These are phyloP conservation scores for Gallinago undulata DNA, from an alignment of 2,113 vertebrate genomes.

Conservation along the genomic window DNA sequence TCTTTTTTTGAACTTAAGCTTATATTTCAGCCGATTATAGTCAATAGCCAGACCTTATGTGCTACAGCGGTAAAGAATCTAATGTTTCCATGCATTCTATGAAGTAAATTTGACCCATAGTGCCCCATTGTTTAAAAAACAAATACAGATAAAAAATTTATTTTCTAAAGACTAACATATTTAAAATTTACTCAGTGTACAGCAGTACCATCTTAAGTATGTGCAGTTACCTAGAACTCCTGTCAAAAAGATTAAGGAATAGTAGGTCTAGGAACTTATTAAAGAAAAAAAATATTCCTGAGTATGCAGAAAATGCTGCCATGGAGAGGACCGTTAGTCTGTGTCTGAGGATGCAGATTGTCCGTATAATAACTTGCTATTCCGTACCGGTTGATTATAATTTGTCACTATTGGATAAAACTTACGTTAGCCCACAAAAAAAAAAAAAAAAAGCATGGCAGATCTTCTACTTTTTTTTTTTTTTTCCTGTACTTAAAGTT, in stretches of 20 bases:
- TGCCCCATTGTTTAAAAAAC: background rate
- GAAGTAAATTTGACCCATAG: background rate
- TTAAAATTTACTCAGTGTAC: background rate
- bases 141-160: background rate
- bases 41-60: background rate
- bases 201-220: background rate
- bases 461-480: background rate
- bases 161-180: background rate
- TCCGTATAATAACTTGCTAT: rapidly evolving
- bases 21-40: background rate
- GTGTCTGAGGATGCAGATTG: background rate
- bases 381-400: background rate
- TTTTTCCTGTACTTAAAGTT: background rate
- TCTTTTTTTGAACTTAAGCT: background rate
- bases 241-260: background rate
- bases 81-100: background rate
- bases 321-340: background rate
- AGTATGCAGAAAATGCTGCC: background rate
- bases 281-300: background rate
- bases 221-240: background rate
- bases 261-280: background rate
- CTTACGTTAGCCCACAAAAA: background rate
- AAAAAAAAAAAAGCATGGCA: background rate
- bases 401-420: background rate
- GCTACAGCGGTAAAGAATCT: background rate